These are phyloP conservation scores for Enteromius thamalakanensis DNA, from an alignment of 2,797 vertebrate species.

Conservation along the genomic window DNA sequence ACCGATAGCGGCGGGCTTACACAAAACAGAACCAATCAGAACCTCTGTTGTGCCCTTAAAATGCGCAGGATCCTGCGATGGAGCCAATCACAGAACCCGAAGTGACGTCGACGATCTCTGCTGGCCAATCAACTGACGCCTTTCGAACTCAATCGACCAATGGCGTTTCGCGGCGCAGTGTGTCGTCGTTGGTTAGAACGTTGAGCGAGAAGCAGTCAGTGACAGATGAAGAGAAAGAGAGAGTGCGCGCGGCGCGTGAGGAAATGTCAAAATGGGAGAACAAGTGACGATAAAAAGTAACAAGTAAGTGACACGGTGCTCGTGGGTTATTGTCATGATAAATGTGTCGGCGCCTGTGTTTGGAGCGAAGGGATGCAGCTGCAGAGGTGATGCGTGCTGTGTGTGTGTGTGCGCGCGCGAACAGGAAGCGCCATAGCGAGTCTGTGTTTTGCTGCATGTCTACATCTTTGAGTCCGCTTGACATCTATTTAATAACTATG, in stretches of 20 bases:
- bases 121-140: slow-evolving; percentile 65
- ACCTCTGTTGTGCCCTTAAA: slow-evolving; percentile 51
- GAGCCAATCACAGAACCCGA: slow-evolving; percentile 47
- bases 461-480: background rate
- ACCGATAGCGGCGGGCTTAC: background rate
- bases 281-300: slow-evolving; percentile 59
- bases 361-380: background rate
- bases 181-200: slow-evolving; percentile 49
- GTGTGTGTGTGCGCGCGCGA: background rate
- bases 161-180: slow-evolving; percentile 53
- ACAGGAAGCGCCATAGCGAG: slow-evolving; percentile 40
- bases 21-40: slow-evolving; percentile 51
- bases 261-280: slow-evolving; percentile 70
- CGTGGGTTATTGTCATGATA: background rate
- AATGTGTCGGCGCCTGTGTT: background rate
- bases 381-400: slow-evolving; percentile 33
- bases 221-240: slow-evolving; percentile 21
- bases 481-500: background rate
- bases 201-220: slow-evolving; percentile 37
- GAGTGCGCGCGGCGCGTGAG: slow-evolving; percentile 24
- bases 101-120: background rate
- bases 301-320: slow-evolving; percentile 64
- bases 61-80: slow-evolving; percentile 28
- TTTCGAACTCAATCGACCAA: slow-evolving; percentile 65
- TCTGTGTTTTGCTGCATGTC: slow-evolving; percentile 22